Evolutionary conservation across 2,888 invertebrate genomes (phyloP).

Genomic region (Gymnosoma rotundatum): DNA sequence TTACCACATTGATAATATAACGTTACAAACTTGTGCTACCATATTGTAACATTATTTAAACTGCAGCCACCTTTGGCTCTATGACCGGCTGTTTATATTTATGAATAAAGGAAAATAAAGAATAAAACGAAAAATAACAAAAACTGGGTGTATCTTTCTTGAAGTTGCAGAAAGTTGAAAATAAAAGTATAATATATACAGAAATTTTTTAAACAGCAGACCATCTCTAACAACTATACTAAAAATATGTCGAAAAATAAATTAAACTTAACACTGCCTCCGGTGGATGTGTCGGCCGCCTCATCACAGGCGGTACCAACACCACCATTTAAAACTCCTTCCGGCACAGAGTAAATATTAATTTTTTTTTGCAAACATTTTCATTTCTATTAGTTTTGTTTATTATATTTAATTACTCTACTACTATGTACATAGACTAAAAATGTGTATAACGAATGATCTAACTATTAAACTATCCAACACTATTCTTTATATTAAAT

Average conservation of each 20-base stretch:
- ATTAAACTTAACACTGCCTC: constrained; percentile 93
- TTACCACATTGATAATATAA: too few species aligned
- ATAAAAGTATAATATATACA: not conserved
- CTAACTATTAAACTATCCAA: constrained; percentile 24
- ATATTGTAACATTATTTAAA: not conserved
- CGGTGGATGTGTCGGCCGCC: constrained; percentile 88
- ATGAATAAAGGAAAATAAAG: constrained; percentile 36
- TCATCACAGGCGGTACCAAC: constrained; percentile 84
- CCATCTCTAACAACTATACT: not conserved
- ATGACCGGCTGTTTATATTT: constrained; percentile 58
- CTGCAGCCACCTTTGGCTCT: constrained; percentile 7
- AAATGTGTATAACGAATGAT: constrained; percentile 38
- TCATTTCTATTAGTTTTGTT: constrained; percentile 68
- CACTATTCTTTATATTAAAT: constrained; percentile 8
- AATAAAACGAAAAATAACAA: constrained; percentile 54
- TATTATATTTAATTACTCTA: constrained; percentile 58
- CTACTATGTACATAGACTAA: constrained; percentile 30
- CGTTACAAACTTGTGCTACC: too few species aligned
- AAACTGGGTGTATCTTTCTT: constrained; percentile 58
- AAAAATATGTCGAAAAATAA: constrained; percentile 93
- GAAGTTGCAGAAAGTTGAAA: not conserved
- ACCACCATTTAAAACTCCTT: constrained; percentile 82
- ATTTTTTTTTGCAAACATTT: constrained; percentile 37
- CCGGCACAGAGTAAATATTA: constrained; percentile 82
- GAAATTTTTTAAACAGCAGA: not conserved